These are phyloP conservation scores for Lates calcarifer DNA, from an alignment of 2,113 vertebrate genomes.

Conservation along the genomic window DNA sequence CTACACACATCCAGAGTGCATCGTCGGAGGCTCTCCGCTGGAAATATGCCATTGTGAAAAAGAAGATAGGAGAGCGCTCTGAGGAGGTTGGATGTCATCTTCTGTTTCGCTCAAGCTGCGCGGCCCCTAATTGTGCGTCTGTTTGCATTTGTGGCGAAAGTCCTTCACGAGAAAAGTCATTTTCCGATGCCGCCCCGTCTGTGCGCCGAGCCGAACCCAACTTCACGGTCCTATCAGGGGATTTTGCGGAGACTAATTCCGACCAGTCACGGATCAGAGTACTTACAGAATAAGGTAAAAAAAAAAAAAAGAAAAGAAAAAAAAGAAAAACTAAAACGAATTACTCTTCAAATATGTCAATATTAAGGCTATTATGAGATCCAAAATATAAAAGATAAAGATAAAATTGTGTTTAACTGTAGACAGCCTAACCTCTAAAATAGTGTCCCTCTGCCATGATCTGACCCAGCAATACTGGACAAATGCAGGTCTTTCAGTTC, in stretches of 20 bases:
- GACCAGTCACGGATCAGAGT: constrained; percentile 37
- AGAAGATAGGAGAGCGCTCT: background rate
- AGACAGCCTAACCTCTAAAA: background rate
- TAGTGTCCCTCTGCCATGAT: background rate
- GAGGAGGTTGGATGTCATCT: constrained; percentile 50
- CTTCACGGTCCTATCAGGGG: constrained; percentile 51
- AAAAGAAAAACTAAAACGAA: background rate
- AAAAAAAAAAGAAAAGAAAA: background rate
- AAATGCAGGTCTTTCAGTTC: background rate
- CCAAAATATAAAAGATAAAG: too few species aligned
- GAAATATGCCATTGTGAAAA: constrained; percentile 47
- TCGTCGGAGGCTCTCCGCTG: constrained; percentile 41
- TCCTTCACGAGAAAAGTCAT: background rate
- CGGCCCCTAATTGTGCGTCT: constrained; percentile 10
- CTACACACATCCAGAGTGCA: too few species aligned
- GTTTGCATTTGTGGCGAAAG: constrained; percentile 28
- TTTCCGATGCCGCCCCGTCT: constrained; percentile 42
- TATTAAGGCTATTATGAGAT: too few species aligned
- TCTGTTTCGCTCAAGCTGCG: constrained; percentile 37
- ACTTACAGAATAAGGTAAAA: constrained; percentile 74
- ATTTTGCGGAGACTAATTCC: constrained; percentile 60
- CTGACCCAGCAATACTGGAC: background rate
- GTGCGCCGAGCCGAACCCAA: constrained; percentile 32
- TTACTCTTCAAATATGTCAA: too few species aligned
- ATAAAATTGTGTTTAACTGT: background rate